Conservation (phyloP, 1,140 invertebrate genomes). For the Brachionus calyciflorus region DNA sequence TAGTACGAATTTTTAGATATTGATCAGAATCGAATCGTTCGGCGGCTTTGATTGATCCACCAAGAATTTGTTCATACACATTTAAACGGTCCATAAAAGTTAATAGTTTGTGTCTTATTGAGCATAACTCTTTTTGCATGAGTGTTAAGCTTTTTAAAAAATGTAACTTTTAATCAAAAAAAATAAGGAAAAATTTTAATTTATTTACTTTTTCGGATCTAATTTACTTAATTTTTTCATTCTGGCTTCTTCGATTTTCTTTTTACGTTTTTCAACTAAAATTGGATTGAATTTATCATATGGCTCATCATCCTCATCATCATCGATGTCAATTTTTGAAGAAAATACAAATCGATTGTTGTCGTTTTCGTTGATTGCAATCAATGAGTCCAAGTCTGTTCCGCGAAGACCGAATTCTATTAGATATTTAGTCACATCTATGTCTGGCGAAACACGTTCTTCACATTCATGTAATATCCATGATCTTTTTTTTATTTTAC, state of each 20-base stretch:
- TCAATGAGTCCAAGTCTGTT: slow-evolving; percentile 66
- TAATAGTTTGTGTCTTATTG: slow-evolving; percentile 65
- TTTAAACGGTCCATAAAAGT: slow-evolving; percentile 67
- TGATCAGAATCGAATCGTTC: slow-evolving; percentile 64
- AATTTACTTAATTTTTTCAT: slow-evolving; percentile 41
- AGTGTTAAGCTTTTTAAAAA: slow-evolving; percentile 59
- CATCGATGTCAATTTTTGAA: too few relatives aligned
- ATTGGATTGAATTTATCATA: slow-evolving; percentile 43
- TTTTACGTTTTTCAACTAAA: not conserved
- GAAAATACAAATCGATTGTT: slow-evolving; percentile 49
- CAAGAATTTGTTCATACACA: slow-evolving; percentile 66
- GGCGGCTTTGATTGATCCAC: slow-evolving; percentile 58
- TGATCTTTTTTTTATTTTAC: slow-evolving; percentile 74
- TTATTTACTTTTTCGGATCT: slow-evolving; percentile 47
- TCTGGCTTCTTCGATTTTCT: slow-evolving; percentile 5
- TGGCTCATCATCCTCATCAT: slow-evolving; percentile 47
- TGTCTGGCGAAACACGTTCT: slow-evolving; percentile 71
- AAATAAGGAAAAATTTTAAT: slow-evolving; percentile 53
- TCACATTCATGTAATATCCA: slow-evolving; percentile 79
- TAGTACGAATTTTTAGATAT: slow-evolving; percentile 66
- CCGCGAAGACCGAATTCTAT: slow-evolving; percentile 72
- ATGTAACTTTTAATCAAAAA: not conserved
- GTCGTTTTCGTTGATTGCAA: slow-evolving; percentile 57
- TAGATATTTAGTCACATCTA: slow-evolving; percentile 71
- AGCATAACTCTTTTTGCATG: slow-evolving; percentile 66